Conservation (phyloP, 1,140 invertebrate species). For the Telenomus remus region DNA sequence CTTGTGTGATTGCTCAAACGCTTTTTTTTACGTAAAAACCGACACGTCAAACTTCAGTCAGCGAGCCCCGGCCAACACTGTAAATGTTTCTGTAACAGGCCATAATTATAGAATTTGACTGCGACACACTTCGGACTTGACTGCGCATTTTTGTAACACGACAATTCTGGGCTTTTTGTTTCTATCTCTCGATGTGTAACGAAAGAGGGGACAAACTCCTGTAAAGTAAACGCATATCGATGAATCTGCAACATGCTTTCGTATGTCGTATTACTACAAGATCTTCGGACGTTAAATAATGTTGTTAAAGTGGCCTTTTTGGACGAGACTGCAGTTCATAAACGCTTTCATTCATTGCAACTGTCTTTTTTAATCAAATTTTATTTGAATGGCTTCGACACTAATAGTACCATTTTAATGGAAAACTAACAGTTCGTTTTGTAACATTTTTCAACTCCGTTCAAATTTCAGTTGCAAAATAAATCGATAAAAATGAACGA, state of each 20-base stretch:
- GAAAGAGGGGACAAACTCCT: constrained; percentile 15
- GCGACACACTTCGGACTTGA: constrained; percentile 25
- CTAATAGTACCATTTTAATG: too few species aligned
- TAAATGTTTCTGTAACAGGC: constrained; percentile 34
- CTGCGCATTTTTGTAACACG: constrained; percentile 41
- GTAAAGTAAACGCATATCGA: constrained; percentile 46
- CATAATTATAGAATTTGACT: constrained; percentile 24
- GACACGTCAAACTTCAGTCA: constrained; percentile 29
- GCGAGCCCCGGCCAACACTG: background rate
- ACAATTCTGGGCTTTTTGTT: constrained; percentile 23
- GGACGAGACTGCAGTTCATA: constrained; percentile 71
- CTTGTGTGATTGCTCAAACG: constrained; percentile 20
- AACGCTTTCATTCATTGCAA: constrained; percentile 64
- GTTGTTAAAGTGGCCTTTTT: constrained; percentile 70
- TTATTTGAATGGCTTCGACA: too few species aligned
- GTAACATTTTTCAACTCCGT: too few species aligned
- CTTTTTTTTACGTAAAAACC: constrained; percentile 1
- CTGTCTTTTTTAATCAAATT: constrained; percentile 17
- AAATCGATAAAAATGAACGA: background rate
- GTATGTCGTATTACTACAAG: constrained; percentile 32
- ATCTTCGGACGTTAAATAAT: constrained; percentile 57
- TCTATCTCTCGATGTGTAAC: constrained; percentile 30
- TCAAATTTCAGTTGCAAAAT: too few species aligned
- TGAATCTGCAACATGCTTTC: constrained; percentile 43
- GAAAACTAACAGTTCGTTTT: too few species aligned